Evolutionary conservation across 2,113 vertebrate genomes (phyloP).

Genomic region (Platysternon megacephalum): DNA sequence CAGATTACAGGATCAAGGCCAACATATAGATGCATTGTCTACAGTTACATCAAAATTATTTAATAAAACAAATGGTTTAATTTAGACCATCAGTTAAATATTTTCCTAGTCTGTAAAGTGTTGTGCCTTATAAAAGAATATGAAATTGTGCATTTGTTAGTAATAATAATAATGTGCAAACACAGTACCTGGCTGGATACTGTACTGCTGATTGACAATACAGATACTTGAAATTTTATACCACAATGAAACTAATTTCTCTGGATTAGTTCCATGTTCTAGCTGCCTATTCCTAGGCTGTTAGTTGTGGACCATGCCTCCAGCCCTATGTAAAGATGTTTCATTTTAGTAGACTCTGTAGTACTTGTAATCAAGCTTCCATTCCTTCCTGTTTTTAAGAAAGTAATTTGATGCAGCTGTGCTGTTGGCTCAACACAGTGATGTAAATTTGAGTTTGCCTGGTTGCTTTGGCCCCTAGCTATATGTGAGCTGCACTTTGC

Average conservation of each 20-base stretch:
- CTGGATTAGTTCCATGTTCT: not conserved
- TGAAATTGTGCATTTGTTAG: not conserved
- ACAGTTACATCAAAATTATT: not conserved
- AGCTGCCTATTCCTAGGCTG: not conserved
- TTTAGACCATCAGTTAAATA: not conserved
- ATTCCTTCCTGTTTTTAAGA: conserved; percentile 54
- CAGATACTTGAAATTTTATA: not conserved
- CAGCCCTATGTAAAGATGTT: conserved; percentile 16
- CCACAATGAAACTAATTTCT: not conserved
- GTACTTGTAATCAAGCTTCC: conserved; percentile 58
- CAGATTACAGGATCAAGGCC: not conserved
- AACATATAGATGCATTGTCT: not conserved
- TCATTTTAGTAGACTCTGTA: not conserved
- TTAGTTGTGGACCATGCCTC: not conserved
- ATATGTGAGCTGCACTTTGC: not conserved
- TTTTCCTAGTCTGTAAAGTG: not conserved
- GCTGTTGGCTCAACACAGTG: not conserved
- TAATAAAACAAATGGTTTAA: not conserved
- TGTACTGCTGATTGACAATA: not conserved
- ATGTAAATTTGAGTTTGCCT: conserved; percentile 48
- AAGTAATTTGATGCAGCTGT: conserved; percentile 66
- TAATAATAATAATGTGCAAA: not conserved
- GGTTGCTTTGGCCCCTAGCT: conserved; percentile 45
- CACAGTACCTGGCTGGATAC: not conserved
- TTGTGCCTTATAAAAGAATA: not conserved